Base-by-base conservation (phyloP, 2,113 vertebrate genomes). In the Bungarus multicinctus region DNA sequence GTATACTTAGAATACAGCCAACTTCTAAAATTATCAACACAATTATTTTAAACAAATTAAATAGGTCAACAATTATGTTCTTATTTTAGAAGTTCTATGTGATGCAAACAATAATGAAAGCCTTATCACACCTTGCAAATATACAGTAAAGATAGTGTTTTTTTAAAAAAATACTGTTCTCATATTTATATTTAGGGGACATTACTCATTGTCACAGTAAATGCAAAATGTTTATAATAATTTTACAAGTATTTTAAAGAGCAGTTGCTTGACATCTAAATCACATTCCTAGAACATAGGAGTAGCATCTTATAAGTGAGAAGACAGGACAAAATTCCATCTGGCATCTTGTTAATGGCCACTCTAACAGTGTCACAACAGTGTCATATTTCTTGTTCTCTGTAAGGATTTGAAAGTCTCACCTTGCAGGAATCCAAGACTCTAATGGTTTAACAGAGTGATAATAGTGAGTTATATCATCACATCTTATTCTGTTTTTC, bases 311-410 rank as follows among this genome's bases (percentile, higher is more conserved):
- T 96, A 96, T 95, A 96, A 96, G 96, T 97, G 96, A 96, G 95
- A 97, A 94, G 94, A 96, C 92, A 96, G 96, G 96, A 96, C 74
- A 94, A 96, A 97, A 97, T 97, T 97, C 95, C 96, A 96, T 96
- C 94, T 97, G 97, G 96, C 96, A 97, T 96, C 95, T 95, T 97
- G 97, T 95, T 97, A 97, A 97, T 97, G 96, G 96, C 95, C 95
- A 95, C 93, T 95, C 93, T 94, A 94, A 91, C 93, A 93, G 89
- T 90, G 93, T 96, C 95, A 95, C 92, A 94, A 94, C 93, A 95
- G 95, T 97, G 97, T 97, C 97, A 97, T 95, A 92, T 96, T 93
- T 93, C 93, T 93, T 87, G 58, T 87, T 34, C 93, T 53, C 64
- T 95, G 94, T 94, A 94, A 96, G 95, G 47, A 96, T 96, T 91